These are phyloP conservation scores for Platycercus adscitus DNA, from an alignment of 2,113 vertebrate species.

Conservation along the genomic window DNA sequence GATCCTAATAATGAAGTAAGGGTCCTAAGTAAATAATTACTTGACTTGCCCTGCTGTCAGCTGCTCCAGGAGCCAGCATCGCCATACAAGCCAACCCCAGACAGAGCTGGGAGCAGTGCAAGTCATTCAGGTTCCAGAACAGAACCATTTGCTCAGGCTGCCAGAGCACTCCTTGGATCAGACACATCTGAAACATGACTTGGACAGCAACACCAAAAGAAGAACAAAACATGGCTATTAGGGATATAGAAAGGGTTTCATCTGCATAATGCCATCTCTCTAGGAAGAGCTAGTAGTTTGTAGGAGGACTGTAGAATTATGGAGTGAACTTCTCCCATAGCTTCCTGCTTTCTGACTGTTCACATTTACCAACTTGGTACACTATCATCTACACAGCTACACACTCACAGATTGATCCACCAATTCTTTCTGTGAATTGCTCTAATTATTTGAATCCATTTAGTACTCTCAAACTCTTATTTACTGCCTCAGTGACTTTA, in stretches of 20 bases:
- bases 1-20: not conserved
- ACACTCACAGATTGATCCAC: not conserved
- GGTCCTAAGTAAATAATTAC: no score
- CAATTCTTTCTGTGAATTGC: not conserved
- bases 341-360: not conserved
- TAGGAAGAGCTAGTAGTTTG: not conserved
- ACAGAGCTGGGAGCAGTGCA: not conserved
- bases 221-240: no score
- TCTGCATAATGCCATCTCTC: not conserved
- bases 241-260: not conserved
- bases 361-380: not conserved
- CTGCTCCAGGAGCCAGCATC: not conserved
- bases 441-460: not conserved
- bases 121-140: not conserved
- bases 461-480: not conserved
- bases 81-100: not conserved
- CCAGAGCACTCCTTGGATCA: not conserved
- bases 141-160: not conserved
- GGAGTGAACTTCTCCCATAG: not conserved
- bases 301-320: not conserved
- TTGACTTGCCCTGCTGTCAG: not conserved
- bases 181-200: no score
- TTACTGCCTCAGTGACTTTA: not conserved
- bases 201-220: rapidly evolving
- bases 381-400: no score